Percentiles rank a stretch among this genome's conserved stretches.
These are phyloP conservation scores for Pteropus alecto DNA, from an alignment of 2,113 vertebrate species.

Conservation along the genomic window DNA sequence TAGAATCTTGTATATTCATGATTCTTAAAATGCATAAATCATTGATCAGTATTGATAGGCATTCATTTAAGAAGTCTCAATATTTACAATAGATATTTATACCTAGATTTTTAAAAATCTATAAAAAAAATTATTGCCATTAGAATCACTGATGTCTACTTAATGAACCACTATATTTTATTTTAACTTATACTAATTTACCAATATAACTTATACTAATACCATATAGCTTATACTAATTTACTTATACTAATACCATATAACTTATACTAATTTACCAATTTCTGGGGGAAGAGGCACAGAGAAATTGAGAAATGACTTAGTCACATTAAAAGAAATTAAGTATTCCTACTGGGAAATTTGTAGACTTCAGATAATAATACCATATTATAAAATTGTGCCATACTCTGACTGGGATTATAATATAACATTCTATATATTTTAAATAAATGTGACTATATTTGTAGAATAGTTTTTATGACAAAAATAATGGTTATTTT, in stretches of 20 bases:
- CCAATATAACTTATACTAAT: background rate
- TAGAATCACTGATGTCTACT: background rate
- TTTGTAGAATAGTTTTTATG: background rate
- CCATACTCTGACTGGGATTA: background rate
- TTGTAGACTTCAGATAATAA: background rate
- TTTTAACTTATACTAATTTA: background rate
- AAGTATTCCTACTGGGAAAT: background rate
- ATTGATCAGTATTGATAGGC: background rate
- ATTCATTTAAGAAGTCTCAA: background rate
- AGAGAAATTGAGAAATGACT: background rate
- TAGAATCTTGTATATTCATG: background rate
- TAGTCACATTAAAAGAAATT: background rate
- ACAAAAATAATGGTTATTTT: background rate
- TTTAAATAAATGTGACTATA: background rate
- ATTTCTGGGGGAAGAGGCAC: background rate
- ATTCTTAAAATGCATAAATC: background rate
- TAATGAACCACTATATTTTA: background rate
- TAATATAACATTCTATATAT: background rate
- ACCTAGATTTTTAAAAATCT: background rate
- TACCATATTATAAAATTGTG: background rate
- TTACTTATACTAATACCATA: background rate
- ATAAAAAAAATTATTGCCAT: background rate
- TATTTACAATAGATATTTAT: background rate
- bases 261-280: background rate
- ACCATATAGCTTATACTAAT: background rate